phyloP scores from a whole-genome alignment of 2,797 vertebrate species.

The Cirrhinus mrigala region DNA sequence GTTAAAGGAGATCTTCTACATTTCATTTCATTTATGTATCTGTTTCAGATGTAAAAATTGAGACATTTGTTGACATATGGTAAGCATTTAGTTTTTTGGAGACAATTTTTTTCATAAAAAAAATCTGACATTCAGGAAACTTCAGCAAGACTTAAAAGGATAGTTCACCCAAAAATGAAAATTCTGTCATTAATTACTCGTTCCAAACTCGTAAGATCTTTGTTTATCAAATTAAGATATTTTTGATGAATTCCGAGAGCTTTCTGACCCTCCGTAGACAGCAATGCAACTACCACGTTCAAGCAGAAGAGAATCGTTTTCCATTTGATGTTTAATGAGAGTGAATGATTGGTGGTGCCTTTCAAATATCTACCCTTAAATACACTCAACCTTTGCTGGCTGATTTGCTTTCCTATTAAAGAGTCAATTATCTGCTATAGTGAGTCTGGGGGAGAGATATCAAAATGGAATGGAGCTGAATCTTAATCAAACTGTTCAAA shows the following conservation, averaged over 20 bases:
- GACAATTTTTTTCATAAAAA: too few species aligned
- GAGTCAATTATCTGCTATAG: conserved; percentile 47
- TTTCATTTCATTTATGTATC: background rate
- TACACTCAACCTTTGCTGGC: background rate
- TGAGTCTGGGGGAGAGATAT: conserved; percentile 38
- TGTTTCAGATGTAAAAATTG: background rate
- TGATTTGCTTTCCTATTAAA: conserved; percentile 25
- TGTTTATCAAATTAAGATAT: too few species aligned
- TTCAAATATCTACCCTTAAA: background rate
- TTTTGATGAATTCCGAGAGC: too few species aligned
- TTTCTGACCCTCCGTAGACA: too few species aligned
- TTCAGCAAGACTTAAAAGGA: too few species aligned
- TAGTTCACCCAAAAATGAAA: too few species aligned
- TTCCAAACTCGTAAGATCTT: too few species aligned
- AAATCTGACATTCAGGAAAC: too few species aligned
- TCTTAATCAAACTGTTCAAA: conserved; percentile 50
- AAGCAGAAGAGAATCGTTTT: background rate
- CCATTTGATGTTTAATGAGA: background rate
- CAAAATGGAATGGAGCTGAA: conserved; percentile 38
- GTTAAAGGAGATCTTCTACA: background rate
- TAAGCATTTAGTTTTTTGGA: background rate
- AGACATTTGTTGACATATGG: background rate
- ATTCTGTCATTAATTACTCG: too few species aligned
- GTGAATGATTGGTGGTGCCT: conserved; percentile 5
- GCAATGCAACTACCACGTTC: too few species aligned